Evolutionary conservation across 2,113 vertebrate species (phyloP).

Genomic region (Condylura cristata): DNA sequence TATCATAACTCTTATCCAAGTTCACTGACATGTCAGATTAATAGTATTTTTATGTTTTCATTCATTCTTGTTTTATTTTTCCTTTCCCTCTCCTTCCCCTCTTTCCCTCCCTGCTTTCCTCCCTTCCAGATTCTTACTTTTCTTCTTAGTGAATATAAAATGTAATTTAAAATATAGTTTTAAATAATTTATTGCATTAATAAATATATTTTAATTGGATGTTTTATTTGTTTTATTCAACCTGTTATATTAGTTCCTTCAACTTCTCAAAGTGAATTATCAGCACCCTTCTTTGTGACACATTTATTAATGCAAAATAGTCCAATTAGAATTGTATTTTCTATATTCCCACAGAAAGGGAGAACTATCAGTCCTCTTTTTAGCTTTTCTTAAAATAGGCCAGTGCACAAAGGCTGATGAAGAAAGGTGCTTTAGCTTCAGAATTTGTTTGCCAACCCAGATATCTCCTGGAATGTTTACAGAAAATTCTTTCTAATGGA

Average conservation of each 20-base stretch:
- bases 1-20: no score
- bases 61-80: not conserved
- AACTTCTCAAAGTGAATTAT: not conserved
- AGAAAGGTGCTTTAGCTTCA: no score
- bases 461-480: not conserved
- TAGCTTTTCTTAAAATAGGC: not conserved
- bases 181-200: not conserved
- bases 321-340: not conserved
- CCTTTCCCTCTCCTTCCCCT: no score
- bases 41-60: no score
- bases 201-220: not conserved
- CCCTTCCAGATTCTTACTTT: not conserved
- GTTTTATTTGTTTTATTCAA: not conserved
- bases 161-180: rapidly evolving
- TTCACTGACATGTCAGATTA: no score
- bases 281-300: not conserved
- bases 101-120: rapidly evolving
- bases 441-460: no score
- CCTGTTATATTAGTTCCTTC: not conserved
- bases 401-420: no score
- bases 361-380: not conserved
- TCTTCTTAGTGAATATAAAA: not conserved
- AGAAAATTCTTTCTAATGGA: not conserved
- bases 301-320: not conserved
- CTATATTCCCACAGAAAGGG: not conserved